Evolutionary conservation across 1,140 invertebrate species (phyloP), one percentile per base, ranked within the genome.

Genomic region (Drosophila kurseongensis): DNA sequence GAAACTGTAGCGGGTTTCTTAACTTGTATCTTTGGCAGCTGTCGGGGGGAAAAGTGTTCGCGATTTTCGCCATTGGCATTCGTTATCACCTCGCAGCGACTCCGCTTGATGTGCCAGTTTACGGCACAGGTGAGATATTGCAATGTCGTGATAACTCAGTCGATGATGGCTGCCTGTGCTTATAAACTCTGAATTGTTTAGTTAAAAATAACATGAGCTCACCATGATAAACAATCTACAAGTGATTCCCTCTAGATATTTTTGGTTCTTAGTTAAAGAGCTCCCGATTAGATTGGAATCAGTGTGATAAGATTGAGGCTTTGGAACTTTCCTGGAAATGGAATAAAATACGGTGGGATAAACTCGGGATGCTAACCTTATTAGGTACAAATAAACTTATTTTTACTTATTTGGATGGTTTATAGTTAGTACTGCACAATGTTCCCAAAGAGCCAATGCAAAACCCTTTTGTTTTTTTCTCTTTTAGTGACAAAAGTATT

Each of bases 31-130:
- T 62, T 16, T 66, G 77, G 76, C 62, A 76, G 50, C 60, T 81
- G 54, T 65, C 54, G 40, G 40, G 38, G 36, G 16, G 16, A 77
- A 77, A 85, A 61, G 76, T 89, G 73, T 84, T 80, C 80, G 73
- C 63, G 83, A 84, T 69, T 84, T 51, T 35, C 13, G 48, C 29
- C 32, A n/a, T 38, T 59, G 35, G 45, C 84, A 83, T 80, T 89
- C 62, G 80, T 90, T 89, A 89, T 89, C 85, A 89, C 85, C 69
- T 89, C 48, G 18, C 38, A 29, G 36, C 47, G 13, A 73, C 48
- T 80, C 52, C 77, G 74, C 78, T 85, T 78, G 45, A 78, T 84
- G 81, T 80, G 79, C 67, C 72, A 88, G 66, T 73, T 72, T 80
- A 77, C 50, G 69, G 69, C 47, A 10, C 62, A 88, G 74, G 67